Conservation (phyloP, 2,113 vertebrate species). For the Xerus inauris region DNA sequence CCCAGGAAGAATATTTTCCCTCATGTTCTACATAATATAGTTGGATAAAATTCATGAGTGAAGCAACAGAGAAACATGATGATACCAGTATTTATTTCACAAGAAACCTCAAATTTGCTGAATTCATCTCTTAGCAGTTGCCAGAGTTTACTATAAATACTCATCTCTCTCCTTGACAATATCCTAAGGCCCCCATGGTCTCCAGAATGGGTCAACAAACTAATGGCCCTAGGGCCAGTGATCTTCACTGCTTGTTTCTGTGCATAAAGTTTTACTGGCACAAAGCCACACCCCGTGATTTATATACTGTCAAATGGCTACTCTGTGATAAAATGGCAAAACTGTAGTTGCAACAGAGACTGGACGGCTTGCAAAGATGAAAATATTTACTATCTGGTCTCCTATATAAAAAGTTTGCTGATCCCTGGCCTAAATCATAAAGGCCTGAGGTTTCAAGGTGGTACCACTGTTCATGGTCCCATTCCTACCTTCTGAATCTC, state of each 20-base stretch:
- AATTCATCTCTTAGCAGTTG: neutral
- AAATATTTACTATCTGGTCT: neutral
- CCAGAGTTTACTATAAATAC: neutral
- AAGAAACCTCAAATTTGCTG: neutral
- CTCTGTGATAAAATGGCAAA: neutral
- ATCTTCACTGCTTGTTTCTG: neutral
- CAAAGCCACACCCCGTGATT: neutral
- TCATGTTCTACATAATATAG: neutral
- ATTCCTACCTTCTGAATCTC: neutral
- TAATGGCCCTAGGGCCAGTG: neutral
- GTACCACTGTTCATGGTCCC: neutral
- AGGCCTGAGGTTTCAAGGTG: neutral
- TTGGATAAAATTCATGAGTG: neutral
- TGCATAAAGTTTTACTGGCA: neutral
- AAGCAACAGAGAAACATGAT: neutral
- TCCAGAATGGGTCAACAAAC: neutral
- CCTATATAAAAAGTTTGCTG: neutral
- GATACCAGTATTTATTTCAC: neutral
- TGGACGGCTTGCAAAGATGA: neutral
- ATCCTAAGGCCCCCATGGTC: neutral
- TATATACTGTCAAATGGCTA: neutral
- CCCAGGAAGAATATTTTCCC: constrained; percentile 7
- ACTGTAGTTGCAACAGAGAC: neutral
- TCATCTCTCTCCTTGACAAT: neutral
- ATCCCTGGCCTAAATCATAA: neutral